A percentile compares a stretch with the other conserved stretches of the same genome.
Evolutionary conservation across 2,888 invertebrate species (phyloP).

Genomic region (Philhelius pedissequus): DNA sequence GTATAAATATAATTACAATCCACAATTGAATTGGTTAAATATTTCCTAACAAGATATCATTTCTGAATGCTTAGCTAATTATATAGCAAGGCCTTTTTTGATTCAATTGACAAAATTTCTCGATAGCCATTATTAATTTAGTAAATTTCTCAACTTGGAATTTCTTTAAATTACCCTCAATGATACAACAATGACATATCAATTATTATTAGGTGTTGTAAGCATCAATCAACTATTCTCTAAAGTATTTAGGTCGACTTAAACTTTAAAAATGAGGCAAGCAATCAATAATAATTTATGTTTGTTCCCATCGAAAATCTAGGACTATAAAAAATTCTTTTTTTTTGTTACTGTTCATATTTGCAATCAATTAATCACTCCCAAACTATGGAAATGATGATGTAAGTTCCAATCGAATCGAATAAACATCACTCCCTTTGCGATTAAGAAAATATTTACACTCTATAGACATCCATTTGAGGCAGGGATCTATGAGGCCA

Average conservation of each 20-base stretch:
- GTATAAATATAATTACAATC: background rate
- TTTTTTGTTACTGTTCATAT: background rate
- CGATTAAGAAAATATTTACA: conserved; percentile 30
- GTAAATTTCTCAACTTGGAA: background rate
- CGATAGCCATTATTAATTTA: background rate
- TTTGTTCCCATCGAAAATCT: conserved; percentile 1
- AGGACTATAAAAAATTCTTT: background rate
- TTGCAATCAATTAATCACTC: conserved; percentile 39
- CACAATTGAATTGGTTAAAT: background rate
- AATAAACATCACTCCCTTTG: conserved; percentile 31
- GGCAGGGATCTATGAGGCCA: conserved; percentile 17
- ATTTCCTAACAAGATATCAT: background rate
- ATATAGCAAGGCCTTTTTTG: no score
- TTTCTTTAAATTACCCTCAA: background rate
- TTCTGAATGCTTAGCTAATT: background rate
- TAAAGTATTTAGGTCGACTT: background rate
- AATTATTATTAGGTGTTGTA: background rate
- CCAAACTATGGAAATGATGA: conserved; percentile 27
- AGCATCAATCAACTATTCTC: background rate
- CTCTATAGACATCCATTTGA: conserved; percentile 18
- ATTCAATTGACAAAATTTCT: background rate
- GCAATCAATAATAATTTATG: conserved; percentile 5
- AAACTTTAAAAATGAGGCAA: background rate
- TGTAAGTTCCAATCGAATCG: conserved; percentile 44
- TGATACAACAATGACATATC: background rate